Evolutionary conservation across 2,888 invertebrate species (phyloP).

Genomic region (Sipha maydis): DNA sequence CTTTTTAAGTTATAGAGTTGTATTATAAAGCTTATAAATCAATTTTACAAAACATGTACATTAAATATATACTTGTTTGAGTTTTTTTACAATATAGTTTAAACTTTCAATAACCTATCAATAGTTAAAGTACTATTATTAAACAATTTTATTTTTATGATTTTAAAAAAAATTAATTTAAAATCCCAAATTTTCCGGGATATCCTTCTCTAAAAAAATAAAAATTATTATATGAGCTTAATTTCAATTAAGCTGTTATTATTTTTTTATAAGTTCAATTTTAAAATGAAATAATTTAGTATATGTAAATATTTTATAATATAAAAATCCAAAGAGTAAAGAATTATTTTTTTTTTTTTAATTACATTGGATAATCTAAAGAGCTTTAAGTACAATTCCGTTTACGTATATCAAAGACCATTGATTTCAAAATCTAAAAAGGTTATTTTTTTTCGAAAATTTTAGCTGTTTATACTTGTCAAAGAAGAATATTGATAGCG

Average conservation of each 20-base stretch:
- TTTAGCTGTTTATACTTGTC: conserved; percentile 30
- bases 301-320: not conserved
- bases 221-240: not conserved
- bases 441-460: conserved; percentile 10
- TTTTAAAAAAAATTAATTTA: not conserved
- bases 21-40: not conserved
- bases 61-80: not conserved
- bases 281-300: no score
- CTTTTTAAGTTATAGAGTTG: conserved; percentile 5
- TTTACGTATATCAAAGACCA: not conserved
- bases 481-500: conserved; percentile 42
- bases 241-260: no score
- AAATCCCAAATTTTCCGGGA: not conserved
- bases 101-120: not conserved
- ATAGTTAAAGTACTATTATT: not conserved
- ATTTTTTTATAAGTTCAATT: no score
- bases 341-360: not conserved
- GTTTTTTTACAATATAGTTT: not conserved
- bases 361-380: not conserved
- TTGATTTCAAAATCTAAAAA: conserved; percentile 17
- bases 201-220: not conserved
- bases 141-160: not conserved
- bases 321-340: not conserved
- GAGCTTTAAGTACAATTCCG: conserved; percentile 6
- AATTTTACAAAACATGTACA: not conserved